Evolutionary conservation across 2,888 invertebrate species (phyloP), one percentile per base, ranked within the genome.

Genomic region (Caenorhabditis sp.): DNA sequence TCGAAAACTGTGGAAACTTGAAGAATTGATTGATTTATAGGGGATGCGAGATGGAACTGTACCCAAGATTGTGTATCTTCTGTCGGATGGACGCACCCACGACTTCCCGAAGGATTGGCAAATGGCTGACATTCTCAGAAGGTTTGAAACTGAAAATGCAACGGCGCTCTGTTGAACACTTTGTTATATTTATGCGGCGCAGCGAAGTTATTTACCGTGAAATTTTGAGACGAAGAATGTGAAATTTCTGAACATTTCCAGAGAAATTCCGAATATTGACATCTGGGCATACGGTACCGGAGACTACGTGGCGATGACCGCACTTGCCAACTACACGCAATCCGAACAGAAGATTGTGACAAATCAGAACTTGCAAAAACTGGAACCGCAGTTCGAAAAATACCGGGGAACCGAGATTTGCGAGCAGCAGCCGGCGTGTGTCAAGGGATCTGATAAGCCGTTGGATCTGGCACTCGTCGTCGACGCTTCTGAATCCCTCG

Each of bases 201-300:
- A n/a, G n/a, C n/a, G n/a, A n/a, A n/a, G n/a, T n/a, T n/a, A n/a
- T n/a, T n/a, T n/a, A n/a, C n/a, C n/a, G n/a, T n/a, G n/a, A n/a
- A n/a, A n/a, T n/a, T n/a, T n/a, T n/a, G n/a, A n/a, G n/a, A n/a
- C n/a, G n/a, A n/a, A n/a, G n/a, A n/a, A n/a, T n/a, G n/a, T n/a
- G n/a, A n/a, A n/a, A n/a, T n/a, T n/a, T n/a, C n/a, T n/a, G n/a
- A n/a, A n/a, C n/a, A n/a, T 6, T 13, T 72, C 40, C 62, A 83
- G 82, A 47, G 76, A 65, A 22, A 82, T 90, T 20, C 88, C 88
- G 5, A 89, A 89, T 61, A 55, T 89, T 8, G 87, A 89, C 50
- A 87, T 91, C 32, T 91, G 89, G 88, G 90, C 90, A 0, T 91
- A 91, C 80, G 91, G 91, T 50, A 90, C 90, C 6, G 91, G 91